A percentile compares a stretch with the other conserved stretches of the same genome.
These are phyloP conservation scores for Xestia c-nigrum DNA, from an alignment of 2,888 invertebrate species.

Conservation along the genomic window DNA sequence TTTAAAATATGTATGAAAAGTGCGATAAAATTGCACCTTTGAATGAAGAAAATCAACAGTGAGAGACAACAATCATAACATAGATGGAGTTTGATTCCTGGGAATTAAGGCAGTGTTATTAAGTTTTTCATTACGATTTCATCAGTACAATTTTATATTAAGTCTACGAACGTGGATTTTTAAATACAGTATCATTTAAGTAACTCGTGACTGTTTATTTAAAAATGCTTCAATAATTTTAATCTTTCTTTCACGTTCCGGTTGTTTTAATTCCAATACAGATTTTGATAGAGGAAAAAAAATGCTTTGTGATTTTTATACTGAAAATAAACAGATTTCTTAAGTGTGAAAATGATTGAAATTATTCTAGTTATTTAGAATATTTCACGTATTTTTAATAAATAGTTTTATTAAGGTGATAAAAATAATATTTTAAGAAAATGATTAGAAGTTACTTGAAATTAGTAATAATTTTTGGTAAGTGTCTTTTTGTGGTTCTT, in stretches of 20 bases:
- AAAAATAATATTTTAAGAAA: background rate
- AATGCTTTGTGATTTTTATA: background rate
- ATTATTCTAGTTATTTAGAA: background rate
- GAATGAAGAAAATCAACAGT: too few species aligned
- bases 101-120: too few species aligned
- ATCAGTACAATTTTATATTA: background rate
- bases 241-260: slow-evolving; percentile 9
- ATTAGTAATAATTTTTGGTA: slow-evolving; percentile 32
- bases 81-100: too few species aligned
- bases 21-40: too few species aligned
- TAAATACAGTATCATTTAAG: background rate
- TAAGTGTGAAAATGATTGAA: slow-evolving; percentile 10
- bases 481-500: slow-evolving; percentile 1
- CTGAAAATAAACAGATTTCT: background rate
- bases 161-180: background rate
- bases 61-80: too few species aligned
- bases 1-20: too few species aligned
- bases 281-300: background rate
- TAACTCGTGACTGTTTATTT: slow-evolving; percentile 8
- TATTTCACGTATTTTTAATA: background rate
- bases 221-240: slow-evolving; percentile 31
- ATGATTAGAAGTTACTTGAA: slow-evolving; percentile 26
- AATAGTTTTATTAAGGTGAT: background rate
- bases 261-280: background rate
- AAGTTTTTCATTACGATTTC: background rate